Percentiles rank a stretch among this genome's conserved stretches.
Evolutionary conservation across 2,113 vertebrate genomes (phyloP).

Genomic region (Pica pica): DNA sequence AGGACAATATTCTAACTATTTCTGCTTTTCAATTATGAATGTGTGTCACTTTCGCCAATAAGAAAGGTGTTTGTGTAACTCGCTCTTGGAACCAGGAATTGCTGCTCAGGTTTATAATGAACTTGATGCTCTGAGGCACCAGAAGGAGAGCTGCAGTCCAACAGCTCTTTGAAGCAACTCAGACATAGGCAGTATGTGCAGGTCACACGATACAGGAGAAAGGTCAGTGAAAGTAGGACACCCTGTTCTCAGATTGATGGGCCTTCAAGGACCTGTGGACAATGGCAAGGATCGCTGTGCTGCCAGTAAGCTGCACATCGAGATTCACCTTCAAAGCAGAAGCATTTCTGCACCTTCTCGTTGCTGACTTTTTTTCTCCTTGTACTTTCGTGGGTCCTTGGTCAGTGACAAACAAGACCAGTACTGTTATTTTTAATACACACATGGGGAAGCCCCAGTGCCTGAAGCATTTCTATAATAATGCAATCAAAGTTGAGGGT

Average conservation of each 20-base stretch:
- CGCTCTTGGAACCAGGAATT: neutral
- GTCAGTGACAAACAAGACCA: neutral
- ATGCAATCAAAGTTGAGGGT: neutral
- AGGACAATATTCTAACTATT: constrained; percentile 8
- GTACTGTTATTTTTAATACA: neutral
- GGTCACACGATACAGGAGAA: neutral
- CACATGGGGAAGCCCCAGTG: neutral
- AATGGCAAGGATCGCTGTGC: neutral
- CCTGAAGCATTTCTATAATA: neutral
- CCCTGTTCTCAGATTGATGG: constrained; percentile 2
- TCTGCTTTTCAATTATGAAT: constrained; percentile 30
- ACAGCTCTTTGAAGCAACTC: neutral
- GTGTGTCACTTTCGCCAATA: neutral
- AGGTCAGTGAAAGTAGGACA: constrained; percentile 18
- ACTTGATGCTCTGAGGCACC: neutral
- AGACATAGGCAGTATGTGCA: neutral
- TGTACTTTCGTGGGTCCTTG: neutral
- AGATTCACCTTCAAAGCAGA: neutral
- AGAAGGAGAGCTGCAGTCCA: neutral
- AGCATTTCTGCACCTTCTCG: neutral
- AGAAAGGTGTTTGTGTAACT: neutral
- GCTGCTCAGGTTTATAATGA: neutral
- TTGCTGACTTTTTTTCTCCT: neutral
- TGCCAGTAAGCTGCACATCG: neutral
- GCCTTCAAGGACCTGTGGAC: constrained; percentile 10